Evolutionary conservation across 92 coral and sea anemone species (phyloP).

Genomic region (Epizoanthus scotinus): DNA sequence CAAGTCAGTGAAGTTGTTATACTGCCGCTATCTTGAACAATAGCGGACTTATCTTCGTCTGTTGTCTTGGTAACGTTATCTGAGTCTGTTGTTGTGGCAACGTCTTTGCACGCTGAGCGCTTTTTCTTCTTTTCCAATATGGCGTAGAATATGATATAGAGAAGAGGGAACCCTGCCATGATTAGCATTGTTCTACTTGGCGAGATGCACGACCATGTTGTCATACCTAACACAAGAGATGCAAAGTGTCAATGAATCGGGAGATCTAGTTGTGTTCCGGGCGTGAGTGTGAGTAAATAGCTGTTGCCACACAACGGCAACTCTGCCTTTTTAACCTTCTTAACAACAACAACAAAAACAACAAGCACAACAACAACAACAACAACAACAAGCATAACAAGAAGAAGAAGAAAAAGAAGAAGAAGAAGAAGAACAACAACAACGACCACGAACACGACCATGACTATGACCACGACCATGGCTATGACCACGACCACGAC

Average conservation of each 20-base stretch:
- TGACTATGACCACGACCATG: too few species aligned
- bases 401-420: too few species aligned
- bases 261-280: too few species aligned
- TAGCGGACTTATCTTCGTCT: background rate
- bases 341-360: too few species aligned
- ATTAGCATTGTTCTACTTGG: constrained; percentile 82
- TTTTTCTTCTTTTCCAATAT: constrained; percentile 75
- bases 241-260: background rate
- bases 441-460: too few species aligned
- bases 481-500: too few species aligned
- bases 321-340: too few species aligned
- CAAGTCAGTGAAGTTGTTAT: constrained; percentile 47
- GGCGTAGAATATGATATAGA: constrained; percentile 72
- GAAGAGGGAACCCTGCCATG: constrained; percentile 86
- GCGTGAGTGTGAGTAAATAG: too few species aligned
- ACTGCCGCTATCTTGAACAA: background rate
- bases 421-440: too few species aligned
- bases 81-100: constrained; percentile 27
- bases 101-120: background rate
- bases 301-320: too few species aligned
- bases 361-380: too few species aligned
- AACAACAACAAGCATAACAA: too few species aligned
- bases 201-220: constrained; percentile 82
- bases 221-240: constrained; percentile 55
- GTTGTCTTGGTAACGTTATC: constrained; percentile 5